A percentile compares a stretch with the other conserved stretches of the same genome.
Conservation (phyloP, 2,113 vertebrate genomes). For the Oophaga pumilio region DNA sequence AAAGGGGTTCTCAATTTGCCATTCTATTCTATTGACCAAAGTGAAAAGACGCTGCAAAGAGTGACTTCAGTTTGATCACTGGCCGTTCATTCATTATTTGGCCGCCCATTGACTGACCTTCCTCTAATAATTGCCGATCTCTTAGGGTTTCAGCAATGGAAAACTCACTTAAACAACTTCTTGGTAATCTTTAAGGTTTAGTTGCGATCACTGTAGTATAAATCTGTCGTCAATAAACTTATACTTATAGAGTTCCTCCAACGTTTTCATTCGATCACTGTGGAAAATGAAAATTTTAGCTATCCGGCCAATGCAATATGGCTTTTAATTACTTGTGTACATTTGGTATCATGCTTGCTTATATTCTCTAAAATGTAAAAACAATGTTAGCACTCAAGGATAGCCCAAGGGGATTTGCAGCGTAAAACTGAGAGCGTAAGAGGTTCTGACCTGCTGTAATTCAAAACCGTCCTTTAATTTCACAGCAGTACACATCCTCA, state of each 20-base stretch:
- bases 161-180: background rate
- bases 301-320: background rate
- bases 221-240: background rate
- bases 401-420: conserved; percentile 15
- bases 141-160: background rate
- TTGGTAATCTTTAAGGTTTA: background rate
- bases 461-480: conserved; percentile 7
- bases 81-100: too few species aligned
- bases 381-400: conserved; percentile 9
- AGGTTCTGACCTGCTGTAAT: conserved; percentile 18
- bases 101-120: too few species aligned
- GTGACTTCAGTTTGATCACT: too few species aligned
- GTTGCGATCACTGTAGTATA: background rate
- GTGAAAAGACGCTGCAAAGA: too few species aligned
- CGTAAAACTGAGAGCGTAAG: background rate
- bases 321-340: conserved; percentile 15
- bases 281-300: background rate
- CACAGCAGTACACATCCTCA: conserved; percentile 11
- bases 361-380: conserved; percentile 15
- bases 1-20: too few species aligned
- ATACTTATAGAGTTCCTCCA: background rate
- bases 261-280: background rate
- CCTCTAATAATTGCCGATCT: too few species aligned
- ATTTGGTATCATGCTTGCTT: conserved; percentile 26
- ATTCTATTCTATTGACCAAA: too few species aligned